Base-by-base conservation (phyloP, 2,888 invertebrate species). In the Ganaspis brasiliensis region DNA sequence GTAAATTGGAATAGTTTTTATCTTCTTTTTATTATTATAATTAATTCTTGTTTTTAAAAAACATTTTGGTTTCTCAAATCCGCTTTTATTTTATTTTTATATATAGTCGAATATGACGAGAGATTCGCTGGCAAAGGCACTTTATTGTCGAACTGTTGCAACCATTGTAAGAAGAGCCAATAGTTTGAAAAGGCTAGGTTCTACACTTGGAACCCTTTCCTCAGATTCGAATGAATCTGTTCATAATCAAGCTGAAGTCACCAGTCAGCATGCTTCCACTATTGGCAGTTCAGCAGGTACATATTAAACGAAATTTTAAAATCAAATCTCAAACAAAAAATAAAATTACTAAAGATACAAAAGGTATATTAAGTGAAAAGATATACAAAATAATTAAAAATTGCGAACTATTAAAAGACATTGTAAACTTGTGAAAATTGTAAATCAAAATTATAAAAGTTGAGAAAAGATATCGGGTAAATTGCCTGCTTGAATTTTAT, bases 151-250 rank as follows among this genome's bases (percentile, higher is more conserved):
- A 84, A 98, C 98, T 10, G 97, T 98, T 19, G 97, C 97, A 19
- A 98, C 98, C 24, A 98, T 98, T 85, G 97, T 98, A 35, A 94
- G 98, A 45, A 94, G 98, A 86, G 98, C 98, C 74, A 98, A 98
- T 91, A 98, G 97, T 86, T 93, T 98, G 45, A 97, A 98, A 92
- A 94, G 96, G 77, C 93, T 97, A 63, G 97, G 97, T 52, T 96
- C 96, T 1, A 96, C 96, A 24, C 93, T 97, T 55, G 94, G 94
- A 14, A 97, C 98, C 21, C 93, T 98, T 3, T 97, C 97, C 84
- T 97, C 97, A 0, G 98, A 98, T 90, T 97, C 97, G 1, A 97
- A 97, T 91, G 98, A 98, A 91, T 97, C 97, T 0, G 97, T 97
- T 55, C 97, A 97, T 90, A 96, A 96, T 91, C 97, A 96, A 92